phyloP scores from a whole-genome alignment of 2,888 invertebrate genomes.

The Lycaena phlaeas region DNA sequence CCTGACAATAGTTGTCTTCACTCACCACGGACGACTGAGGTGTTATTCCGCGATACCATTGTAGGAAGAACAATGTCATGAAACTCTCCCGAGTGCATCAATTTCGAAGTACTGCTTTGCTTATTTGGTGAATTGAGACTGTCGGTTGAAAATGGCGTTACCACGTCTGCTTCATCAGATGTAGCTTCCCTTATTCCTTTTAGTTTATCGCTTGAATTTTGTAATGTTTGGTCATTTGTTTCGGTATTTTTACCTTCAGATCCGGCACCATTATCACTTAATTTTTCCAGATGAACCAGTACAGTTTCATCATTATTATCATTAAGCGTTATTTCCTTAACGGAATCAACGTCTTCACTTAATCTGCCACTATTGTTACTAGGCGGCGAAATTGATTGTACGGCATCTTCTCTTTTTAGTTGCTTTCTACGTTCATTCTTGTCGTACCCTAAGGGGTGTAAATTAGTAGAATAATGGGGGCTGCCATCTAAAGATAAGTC shows the following conservation, averaged over 20 bases:
- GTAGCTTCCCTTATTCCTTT: conserved; percentile 23
- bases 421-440: conserved; percentile 57
- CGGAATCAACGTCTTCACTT: conserved; percentile 58
- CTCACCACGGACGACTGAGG: conserved; percentile 68
- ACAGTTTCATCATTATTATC: conserved; percentile 2
- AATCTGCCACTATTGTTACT: conserved; percentile 60
- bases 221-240: neutral
- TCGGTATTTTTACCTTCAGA: conserved; percentile 8
- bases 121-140: conserved; percentile 22
- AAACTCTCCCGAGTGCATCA: conserved; percentile 68
- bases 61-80: conserved; percentile 66
- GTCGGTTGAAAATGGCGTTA: conserved; percentile 36
- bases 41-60: conserved; percentile 52
- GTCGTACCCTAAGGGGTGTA: conserved; percentile 56
- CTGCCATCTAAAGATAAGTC: conserved; percentile 57
- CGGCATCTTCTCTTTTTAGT: conserved; percentile 64
- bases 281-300: conserved; percentile 1
- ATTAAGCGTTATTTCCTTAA: conserved; percentile 21
- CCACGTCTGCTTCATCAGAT: conserved; percentile 56
- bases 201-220: neutral
- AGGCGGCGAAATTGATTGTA: conserved; percentile 62
- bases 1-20: conserved; percentile 72
- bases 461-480: conserved; percentile 51
- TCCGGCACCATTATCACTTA: neutral
- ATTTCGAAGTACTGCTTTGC: conserved; percentile 27